Base-by-base conservation (phyloP, 2,797 vertebrate genomes). In the Lacerta viridis region DNA sequence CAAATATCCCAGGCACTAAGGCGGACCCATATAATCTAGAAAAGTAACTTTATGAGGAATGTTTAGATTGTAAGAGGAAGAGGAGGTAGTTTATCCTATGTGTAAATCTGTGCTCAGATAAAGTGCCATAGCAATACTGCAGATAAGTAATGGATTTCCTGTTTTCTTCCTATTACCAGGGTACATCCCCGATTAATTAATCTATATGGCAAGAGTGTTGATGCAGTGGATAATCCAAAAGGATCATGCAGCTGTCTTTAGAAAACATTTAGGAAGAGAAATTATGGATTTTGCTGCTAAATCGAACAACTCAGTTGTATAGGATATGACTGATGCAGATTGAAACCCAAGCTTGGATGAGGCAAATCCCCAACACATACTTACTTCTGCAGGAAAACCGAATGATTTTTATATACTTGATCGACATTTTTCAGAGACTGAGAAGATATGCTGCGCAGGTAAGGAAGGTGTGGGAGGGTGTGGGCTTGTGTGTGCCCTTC, bases 211-310 rank as follows among this genome's bases (percentile, higher is more conserved):
- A 96, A 96, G 89, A 97, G 97, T 83, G 94, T 97, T 46, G 97
- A 98, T 84, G 97, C 98, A 88, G 92, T 96, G 66, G 98, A 98
- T 3, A 97, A 98, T 87, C 92, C 94, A 1, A 96, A 96, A 69
- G 94, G 94, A 72, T 98, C 97, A 6, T 99, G 98, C 95, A 97
- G 94, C 95, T 99, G 98, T 96, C 97, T 98, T 93, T 99, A 97
- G 97, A 91, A 92, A 64, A 89, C 89, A 88, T 79, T 3, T 50
- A 1, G 5, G 85, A 87, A 90, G 3, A 77, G 83, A 69, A 18
- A 17, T 46, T 29, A 39, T 13, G 3, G 64, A 4, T 76, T 88
- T 66, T 78, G 66, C 29, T 66, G 72, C 74, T 84, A 29, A 83
- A 69, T 80, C 33, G 77, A 64, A 64, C 17, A 64, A 18, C 20